Conservation (phyloP, 2,888 invertebrate genomes). For the Papilio demoleus region DNA sequence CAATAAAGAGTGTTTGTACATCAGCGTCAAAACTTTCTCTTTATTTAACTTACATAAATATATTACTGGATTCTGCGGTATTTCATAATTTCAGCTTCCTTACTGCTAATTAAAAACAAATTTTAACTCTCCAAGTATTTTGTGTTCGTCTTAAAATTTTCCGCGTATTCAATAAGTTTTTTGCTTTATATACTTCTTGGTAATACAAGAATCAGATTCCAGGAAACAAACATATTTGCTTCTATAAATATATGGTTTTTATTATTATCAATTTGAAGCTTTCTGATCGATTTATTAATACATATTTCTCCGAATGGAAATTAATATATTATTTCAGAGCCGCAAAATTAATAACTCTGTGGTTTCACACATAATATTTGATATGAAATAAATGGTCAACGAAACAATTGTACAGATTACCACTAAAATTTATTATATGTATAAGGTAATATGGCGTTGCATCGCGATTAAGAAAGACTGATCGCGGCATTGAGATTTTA, state of each 20-base stretch:
- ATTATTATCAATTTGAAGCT: not conserved
- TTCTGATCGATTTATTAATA: not conserved
- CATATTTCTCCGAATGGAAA: not conserved
- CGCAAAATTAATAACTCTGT: slow-evolving; percentile 8
- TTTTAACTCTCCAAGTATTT: slow-evolving; percentile 1
- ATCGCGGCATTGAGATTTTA: too few relatives aligned
- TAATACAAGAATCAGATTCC: too few relatives aligned
- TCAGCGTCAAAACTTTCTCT: slow-evolving; percentile 1
- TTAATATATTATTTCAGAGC: not conserved
- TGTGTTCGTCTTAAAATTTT: not conserved
- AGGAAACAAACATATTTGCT: too few relatives aligned
- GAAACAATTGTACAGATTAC: too few relatives aligned
- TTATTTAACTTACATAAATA: slow-evolving; percentile 6
- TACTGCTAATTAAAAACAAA: slow-evolving; percentile 7
- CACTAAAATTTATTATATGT: too few relatives aligned
- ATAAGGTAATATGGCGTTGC: slow-evolving; percentile 5
- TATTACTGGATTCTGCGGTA: slow-evolving; percentile 2
- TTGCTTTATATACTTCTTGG: too few relatives aligned
- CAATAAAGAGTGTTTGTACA: slow-evolving; percentile 1
- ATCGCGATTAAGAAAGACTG: too few relatives aligned
- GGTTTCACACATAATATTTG: not conserved
- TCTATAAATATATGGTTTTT: too few relatives aligned
- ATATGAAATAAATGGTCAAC: not conserved
- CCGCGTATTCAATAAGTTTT: too few relatives aligned
- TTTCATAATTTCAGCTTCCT: slow-evolving; percentile 5